A percentile compares a stretch with the other conserved stretches of the same genome.
Conservation (phyloP, 2,797 vertebrate species). For the Coluber constrictor region DNA sequence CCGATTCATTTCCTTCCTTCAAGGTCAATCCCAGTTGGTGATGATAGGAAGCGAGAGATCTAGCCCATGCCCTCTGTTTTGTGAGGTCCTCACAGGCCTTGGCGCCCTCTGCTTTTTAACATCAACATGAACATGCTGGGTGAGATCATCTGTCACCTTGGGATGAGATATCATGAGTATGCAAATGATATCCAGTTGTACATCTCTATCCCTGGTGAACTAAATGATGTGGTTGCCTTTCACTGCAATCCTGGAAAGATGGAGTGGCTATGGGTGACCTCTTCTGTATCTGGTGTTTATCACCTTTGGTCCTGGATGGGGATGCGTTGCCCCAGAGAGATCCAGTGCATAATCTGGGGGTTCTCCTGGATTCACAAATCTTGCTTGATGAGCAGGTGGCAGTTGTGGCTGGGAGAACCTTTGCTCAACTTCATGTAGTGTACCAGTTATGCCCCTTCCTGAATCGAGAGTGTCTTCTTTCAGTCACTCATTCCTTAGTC, state of each 20-base stretch:
- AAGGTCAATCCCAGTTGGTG: background rate
- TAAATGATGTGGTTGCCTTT: background rate
- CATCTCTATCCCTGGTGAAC: background rate
- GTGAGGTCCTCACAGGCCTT: background rate
- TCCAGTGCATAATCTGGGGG: background rate
- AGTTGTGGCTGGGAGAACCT: background rate
- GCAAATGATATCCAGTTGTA: background rate
- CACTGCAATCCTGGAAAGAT: background rate
- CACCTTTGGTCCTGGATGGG: background rate
- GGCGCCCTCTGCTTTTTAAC: background rate
- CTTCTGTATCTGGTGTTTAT: background rate
- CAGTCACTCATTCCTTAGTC: too few species aligned
- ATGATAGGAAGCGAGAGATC: background rate
- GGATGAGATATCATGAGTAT: background rate
- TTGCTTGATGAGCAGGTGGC: background rate
- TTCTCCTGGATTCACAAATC: background rate
- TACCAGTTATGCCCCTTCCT: background rate
- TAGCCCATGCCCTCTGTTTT: background rate
- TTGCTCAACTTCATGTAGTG: background rate
- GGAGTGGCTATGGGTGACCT: background rate
- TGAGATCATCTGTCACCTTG: background rate
- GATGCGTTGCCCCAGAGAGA: background rate
- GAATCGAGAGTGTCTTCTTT: too few species aligned
- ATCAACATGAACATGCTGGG: background rate
- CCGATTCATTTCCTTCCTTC: background rate